These are phyloP conservation scores for Xestia rhomboidea DNA, from an alignment of 2,888 invertebrate species.

Conservation along the genomic window DNA sequence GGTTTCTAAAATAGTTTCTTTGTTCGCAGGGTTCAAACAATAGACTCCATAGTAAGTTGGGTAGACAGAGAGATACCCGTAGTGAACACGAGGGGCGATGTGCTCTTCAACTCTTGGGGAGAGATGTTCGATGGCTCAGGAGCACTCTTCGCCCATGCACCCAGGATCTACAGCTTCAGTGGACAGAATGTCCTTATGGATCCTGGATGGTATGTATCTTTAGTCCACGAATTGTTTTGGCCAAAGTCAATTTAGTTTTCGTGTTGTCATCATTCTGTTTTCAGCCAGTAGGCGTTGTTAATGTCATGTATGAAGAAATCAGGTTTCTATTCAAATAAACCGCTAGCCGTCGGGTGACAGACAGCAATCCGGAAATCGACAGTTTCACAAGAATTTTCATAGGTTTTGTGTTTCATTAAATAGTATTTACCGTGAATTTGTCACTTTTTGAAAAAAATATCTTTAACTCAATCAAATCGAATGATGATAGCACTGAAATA, in stretches of 20 bases:
- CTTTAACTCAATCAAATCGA: background rate
- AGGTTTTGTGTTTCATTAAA: background rate
- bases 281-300: background rate
- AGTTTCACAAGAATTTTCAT: background rate
- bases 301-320: background rate
- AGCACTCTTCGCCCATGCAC: conserved; percentile 95
- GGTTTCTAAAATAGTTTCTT: background rate
- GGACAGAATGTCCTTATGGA: conserved; percentile 97
- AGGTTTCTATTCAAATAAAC: background rate
- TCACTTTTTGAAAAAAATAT: background rate
- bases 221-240: background rate
- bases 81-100: conserved; percentile 96
- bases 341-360: background rate
- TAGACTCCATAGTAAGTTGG: conserved; percentile 97
- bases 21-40: conserved; percentile 94
- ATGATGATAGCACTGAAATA: background rate
- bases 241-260: background rate
- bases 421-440: background rate
- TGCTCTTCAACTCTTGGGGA: conserved; percentile 98
- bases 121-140: conserved; percentile 97
- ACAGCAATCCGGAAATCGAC: background rate
- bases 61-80: conserved; percentile 97
- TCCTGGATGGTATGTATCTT: conserved; percentile 93
- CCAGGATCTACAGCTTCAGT: conserved; percentile 98
- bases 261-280: background rate